Percentiles rank a stretch among this genome's conserved stretches.
These are phyloP conservation scores for Hirtodrosophila trivittata DNA, from an alignment of 2,888 invertebrate genomes.

Conservation along the genomic window DNA sequence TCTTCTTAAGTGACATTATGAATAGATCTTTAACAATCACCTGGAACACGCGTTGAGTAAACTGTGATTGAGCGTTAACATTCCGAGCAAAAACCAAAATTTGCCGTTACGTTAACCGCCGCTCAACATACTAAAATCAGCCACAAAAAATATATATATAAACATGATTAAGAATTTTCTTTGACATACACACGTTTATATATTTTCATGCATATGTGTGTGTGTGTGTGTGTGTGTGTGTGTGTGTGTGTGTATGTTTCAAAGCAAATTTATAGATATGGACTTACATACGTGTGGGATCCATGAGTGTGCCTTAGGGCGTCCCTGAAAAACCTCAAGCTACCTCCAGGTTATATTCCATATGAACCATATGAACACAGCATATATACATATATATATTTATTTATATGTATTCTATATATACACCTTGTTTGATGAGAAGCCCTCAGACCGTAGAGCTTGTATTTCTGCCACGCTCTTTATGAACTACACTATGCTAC, in stretches of 20 bases:
- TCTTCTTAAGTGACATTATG: slow-evolving; percentile 49
- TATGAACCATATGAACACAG: no score
- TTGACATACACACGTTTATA: slow-evolving; percentile 24
- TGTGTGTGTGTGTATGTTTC: background rate
- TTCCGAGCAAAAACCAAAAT: slow-evolving; percentile 12
- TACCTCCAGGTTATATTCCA: slow-evolving; percentile 5
- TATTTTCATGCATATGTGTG: background rate
- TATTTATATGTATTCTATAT: background rate
- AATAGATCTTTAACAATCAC: background rate
- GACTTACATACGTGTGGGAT: slow-evolving; percentile 15
- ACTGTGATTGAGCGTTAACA: background rate
- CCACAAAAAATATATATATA: slow-evolving; percentile 30
- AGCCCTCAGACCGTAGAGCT: no score
- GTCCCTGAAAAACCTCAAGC: slow-evolving; percentile 35
- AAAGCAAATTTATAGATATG: slow-evolving; percentile 36
- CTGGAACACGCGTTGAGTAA: background rate
- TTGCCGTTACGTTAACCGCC: slow-evolving; percentile 53
- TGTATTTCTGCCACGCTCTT: slow-evolving; percentile 3
- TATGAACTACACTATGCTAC: slow-evolving; percentile 5
- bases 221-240: background rate
- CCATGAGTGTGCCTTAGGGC: slow-evolving; percentile 1
- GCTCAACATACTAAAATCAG: slow-evolving; percentile 61
- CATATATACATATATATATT: no score
- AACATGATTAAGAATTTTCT: slow-evolving; percentile 61
- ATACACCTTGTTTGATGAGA: background rate